phyloP scores from a whole-genome alignment of 92 coral and sea anemone species.

The Plumapathes pennacea region DNA sequence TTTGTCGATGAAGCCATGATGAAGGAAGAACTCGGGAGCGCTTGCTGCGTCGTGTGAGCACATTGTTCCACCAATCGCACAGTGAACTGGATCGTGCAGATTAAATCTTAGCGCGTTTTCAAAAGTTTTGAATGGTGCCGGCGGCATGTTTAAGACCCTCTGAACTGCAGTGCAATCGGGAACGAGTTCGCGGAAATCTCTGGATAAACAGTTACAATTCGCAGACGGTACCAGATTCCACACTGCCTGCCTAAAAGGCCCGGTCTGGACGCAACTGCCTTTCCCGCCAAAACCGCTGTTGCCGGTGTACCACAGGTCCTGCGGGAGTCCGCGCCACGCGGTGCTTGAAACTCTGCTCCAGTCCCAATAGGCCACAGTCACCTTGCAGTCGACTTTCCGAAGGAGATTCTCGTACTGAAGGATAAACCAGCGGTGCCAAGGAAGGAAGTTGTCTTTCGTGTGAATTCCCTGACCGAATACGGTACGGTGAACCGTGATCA shows the following conservation, averaged over 20 bases:
- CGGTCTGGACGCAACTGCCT: conserved; percentile 48
- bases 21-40: conserved; percentile 75
- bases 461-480: conserved; percentile 19
- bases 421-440: conserved; percentile 40
- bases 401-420: conserved; percentile 29
- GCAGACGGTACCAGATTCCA: conserved; percentile 54
- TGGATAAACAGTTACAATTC: conserved; percentile 27
- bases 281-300: conserved; percentile 36
- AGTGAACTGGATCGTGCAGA: conserved; percentile 55
- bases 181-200: conserved; percentile 37
- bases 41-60: conserved; percentile 45
- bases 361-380: conserved; percentile 67
- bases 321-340: conserved; percentile 6
- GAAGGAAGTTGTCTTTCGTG: conserved; percentile 25
- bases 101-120: conserved; percentile 35
- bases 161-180: conserved; percentile 60
- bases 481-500: conserved; percentile 13
- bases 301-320: conserved; percentile 25
- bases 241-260: conserved; percentile 30
- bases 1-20: conserved; percentile 73
- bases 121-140: conserved; percentile 20
- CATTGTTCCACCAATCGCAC: conserved; percentile 71
- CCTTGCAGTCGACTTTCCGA: conserved; percentile 21
- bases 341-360: conserved; percentile 43
- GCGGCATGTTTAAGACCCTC: conserved; percentile 9